Conservation (phyloP, 1,140 invertebrate genomes). For the Trachymyrmex septentrionalis region DNA sequence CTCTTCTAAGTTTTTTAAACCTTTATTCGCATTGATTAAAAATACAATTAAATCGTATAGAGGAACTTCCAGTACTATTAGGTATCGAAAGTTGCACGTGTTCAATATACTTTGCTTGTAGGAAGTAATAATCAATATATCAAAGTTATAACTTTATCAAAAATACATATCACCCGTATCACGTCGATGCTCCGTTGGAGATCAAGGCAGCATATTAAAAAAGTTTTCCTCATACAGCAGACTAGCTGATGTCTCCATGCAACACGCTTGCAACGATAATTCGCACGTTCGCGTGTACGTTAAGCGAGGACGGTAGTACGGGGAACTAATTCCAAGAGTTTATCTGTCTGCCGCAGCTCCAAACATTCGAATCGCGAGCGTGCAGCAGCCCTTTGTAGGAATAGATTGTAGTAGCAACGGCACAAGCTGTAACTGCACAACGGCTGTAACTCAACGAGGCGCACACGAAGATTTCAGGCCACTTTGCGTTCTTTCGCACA, state of each 20-base stretch:
- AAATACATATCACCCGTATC: conserved; percentile 3
- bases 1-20: not conserved
- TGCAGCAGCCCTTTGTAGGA: conserved; percentile 48
- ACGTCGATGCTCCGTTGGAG: not conserved
- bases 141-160: conserved; percentile 38
- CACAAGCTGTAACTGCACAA: conserved; percentile 58
- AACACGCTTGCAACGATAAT: conserved; percentile 38
- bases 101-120: not conserved
- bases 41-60: conserved; percentile 6
- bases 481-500: conserved; percentile 74
- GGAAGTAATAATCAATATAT: not conserved
- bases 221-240: conserved; percentile 5
- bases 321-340: conserved; percentile 80
- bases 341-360: conserved; percentile 74
- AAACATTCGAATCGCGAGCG: conserved; percentile 57
- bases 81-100: not conserved
- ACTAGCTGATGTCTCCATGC: not conserved
- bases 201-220: conserved; percentile 42
- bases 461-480: conserved; percentile 74
- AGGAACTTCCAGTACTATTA: not conserved
- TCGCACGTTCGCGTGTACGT: conserved; percentile 22
- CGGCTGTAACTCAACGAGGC: conserved; percentile 68
- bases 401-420: conserved; percentile 69
- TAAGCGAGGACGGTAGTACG: conserved; percentile 64
- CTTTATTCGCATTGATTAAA: not conserved